Evolutionary conservation across 2,797 vertebrate species (phyloP).

Genomic region (Poecilia picta): DNA sequence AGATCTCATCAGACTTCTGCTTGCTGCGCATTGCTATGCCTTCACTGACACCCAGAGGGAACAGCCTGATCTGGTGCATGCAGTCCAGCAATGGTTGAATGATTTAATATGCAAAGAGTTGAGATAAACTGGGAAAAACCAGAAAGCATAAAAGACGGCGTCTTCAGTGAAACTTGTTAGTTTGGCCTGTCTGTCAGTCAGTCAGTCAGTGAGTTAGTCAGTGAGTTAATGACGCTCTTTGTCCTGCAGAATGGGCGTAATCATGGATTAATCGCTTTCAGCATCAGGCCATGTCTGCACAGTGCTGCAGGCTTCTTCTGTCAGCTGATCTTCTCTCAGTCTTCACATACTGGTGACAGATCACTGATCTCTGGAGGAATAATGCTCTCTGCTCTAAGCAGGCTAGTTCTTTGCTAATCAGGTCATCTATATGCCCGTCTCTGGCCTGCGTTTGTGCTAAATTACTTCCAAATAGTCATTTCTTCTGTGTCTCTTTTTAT

Average conservation of each 20-base stretch:
- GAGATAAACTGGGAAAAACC: not conserved
- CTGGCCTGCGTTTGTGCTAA: not conserved
- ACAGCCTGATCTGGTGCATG: not conserved
- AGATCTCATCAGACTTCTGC: not conserved
- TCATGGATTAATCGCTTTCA: not conserved
- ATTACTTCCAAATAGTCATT: not conserved
- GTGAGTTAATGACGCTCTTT: not conserved
- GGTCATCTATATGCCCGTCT: not conserved
- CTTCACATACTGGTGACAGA: not conserved
- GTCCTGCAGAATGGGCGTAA: not conserved
- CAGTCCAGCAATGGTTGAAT: not conserved
- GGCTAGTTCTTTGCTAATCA: not conserved
- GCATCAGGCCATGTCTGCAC: not conserved
- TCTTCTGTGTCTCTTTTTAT: not conserved
- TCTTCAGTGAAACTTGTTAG: not conserved
- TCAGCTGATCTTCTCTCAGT: not conserved
- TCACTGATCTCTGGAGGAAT: not conserved
- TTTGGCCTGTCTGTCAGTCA: not conserved
- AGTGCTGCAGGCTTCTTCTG: not conserved
- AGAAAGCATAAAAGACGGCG: not conserved
- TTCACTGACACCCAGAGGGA: not conserved
- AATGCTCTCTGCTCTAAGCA: not conserved
- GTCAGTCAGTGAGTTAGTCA: not conserved
- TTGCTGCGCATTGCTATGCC: not conserved
- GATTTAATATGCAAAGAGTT: not conserved